Conservation (phyloP, 1,140 invertebrate species). For the Leucophenga varia region DNA sequence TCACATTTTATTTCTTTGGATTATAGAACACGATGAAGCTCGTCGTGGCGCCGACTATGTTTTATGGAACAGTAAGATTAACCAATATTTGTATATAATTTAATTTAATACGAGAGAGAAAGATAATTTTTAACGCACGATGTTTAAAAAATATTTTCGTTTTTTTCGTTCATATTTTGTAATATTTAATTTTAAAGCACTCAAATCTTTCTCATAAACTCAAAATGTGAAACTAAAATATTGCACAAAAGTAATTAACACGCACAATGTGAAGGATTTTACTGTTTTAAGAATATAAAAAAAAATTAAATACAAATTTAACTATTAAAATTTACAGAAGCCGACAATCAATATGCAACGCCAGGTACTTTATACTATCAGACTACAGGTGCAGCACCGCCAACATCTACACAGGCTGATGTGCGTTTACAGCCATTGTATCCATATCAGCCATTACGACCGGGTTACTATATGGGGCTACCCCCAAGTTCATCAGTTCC, state of each 20-base stretch:
- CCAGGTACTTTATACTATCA: conserved; percentile 51
- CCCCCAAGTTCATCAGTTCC: conserved; percentile 27
- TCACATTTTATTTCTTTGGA: conserved; percentile 9
- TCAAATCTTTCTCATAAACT: too few species aligned
- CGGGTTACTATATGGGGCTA: conserved; percentile 44
- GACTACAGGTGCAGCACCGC: conserved; percentile 41
- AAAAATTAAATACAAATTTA: too few species aligned
- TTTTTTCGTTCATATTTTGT: background rate
- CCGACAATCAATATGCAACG: conserved; percentile 41
- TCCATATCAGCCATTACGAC: conserved; percentile 38
- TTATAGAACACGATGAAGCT: conserved; percentile 76
- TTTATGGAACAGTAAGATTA: conserved; percentile 78
- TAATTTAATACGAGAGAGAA: conserved; percentile 7
- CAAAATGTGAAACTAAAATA: too few species aligned
- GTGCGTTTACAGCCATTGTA: conserved; percentile 41
- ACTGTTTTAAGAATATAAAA: too few species aligned
- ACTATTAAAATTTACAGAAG: conserved; percentile 40
- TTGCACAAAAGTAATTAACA: too few species aligned
- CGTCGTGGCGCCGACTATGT: conserved; percentile 73
- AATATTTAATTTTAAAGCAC: too few species aligned
- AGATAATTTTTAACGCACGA: background rate
- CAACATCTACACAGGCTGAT: conserved; percentile 41
- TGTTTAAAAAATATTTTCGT: too few species aligned
- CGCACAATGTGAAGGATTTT: too few species aligned
- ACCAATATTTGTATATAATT: too few species aligned